Percentiles rank a stretch among this genome's conserved stretches.
These are phyloP conservation scores for Iselma pallidipennis DNA, from an alignment of 2,888 invertebrate species.

Conservation along the genomic window DNA sequence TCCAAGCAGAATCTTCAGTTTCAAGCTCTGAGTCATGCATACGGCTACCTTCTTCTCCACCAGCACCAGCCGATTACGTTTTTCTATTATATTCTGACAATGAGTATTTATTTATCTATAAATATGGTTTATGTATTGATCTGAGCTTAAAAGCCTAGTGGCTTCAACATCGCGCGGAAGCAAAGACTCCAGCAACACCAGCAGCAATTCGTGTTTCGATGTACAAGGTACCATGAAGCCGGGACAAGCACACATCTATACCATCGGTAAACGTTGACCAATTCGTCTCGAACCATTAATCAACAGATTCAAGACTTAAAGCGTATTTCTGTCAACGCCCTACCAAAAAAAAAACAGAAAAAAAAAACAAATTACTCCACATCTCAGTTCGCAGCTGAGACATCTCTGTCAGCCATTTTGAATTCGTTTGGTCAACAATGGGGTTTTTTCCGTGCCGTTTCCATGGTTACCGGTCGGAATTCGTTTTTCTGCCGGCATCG, in stretches of 20 bases:
- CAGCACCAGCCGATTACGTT: too few relatives aligned
- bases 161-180: neutral
- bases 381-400: constrained; percentile 46
- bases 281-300: constrained; percentile 50
- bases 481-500: constrained; percentile 46
- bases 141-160: too few relatives aligned
- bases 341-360: neutral
- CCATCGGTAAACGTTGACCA: constrained; percentile 45
- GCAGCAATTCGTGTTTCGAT: neutral
- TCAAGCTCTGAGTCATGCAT: neutral
- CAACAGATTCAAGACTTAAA: constrained; percentile 50
- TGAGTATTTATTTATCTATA: too few relatives aligned
- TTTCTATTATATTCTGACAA: too few relatives aligned
- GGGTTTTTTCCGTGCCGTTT: constrained; percentile 47
- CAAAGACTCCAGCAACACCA: too few relatives aligned
- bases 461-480: constrained; percentile 49
- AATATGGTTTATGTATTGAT: too few relatives aligned
- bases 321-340: constrained; percentile 50
- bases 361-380: constrained; percentile 52
- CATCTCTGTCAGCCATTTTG: constrained; percentile 52
- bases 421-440: constrained; percentile 54
- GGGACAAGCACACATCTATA: constrained; percentile 38
- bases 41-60: too few relatives aligned
- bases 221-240: constrained; percentile 5
- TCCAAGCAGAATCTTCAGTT: neutral